Base-by-base conservation (phyloP, 2,888 invertebrate genomes). In the Eucera pruinosa region DNA sequence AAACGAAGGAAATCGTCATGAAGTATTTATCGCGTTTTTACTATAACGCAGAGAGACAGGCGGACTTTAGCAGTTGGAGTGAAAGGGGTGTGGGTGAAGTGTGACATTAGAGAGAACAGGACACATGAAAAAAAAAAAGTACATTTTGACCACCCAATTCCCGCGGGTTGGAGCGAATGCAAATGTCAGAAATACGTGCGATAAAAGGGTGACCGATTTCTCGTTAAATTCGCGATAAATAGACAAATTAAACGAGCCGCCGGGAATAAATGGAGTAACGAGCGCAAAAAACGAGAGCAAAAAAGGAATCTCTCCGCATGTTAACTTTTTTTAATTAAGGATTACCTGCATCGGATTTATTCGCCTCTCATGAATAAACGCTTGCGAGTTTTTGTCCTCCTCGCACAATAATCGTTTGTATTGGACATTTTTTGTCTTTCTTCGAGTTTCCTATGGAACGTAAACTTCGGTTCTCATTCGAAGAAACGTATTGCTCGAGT, bases 211-310 rank as follows among this genome's bases (percentile, higher is more conserved):
- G 11, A 13, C 23, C 18, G 50, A 64, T 45, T 65, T n/a, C 39
- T 33, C 74, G 72, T 71, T 52, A 30, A 52, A 65, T 41, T 54
- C 15, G 13, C 43, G 70, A 62, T 50, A 70, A 74, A 70, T 36
- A 27, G 18, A 45, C 43, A 23, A 52, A 43, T 41, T 23, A 47
- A 39, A 39, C 54, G 52, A 39, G 18, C 23, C 41, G 23, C 11
- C 18, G 48, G 27, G 43, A 39, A 39, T 64, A 36, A 58, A 57
- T 52, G 43, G 62, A 50, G 11, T 30, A 50, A 58, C 33, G 41
- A 47, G 47, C 1, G 23, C 6, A 15, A 36, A 18, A 23, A 6
- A 9, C 27, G 41, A 9, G 25, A 20, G 25, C 7, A 23, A 45
- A 27, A 1, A n/a, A 11, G 43, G n/a, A n/a, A 11, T 25, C 18